phyloP scores from a whole-genome alignment of 2,113 vertebrate genomes.

The Lepus timidus region DNA sequence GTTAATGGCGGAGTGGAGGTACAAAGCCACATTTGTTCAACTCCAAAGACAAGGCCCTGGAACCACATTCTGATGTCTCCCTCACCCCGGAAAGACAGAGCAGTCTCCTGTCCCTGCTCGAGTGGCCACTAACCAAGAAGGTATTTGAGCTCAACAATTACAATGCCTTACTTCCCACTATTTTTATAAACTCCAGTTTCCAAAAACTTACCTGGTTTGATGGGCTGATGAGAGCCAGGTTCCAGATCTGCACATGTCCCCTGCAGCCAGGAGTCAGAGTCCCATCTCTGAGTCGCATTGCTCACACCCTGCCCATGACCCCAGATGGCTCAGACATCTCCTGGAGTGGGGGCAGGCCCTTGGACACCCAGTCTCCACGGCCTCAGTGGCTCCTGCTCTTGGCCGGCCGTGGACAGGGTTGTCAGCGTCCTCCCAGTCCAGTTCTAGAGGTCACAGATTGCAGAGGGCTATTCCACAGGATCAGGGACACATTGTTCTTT shows the following conservation, averaged over 20 bases:
- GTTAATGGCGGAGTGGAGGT: not conserved
- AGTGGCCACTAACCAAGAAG: not conserved
- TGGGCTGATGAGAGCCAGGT: not conserved
- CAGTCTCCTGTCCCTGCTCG: not conserved
- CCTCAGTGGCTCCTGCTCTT: not conserved
- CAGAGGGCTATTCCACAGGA: constrained; percentile 28
- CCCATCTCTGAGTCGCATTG: not conserved
- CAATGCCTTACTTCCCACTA: not conserved
- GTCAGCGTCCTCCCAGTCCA: constrained; percentile 18
- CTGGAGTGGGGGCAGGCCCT: not conserved
- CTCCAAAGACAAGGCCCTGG: not conserved
- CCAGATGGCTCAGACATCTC: not conserved
- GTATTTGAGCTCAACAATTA: not conserved
- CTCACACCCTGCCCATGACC: not conserved
- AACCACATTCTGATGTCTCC: not conserved
- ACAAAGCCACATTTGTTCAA: constrained; percentile 4
- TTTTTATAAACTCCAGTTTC: not conserved
- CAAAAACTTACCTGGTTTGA: constrained; percentile 61
- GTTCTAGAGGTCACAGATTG: constrained; percentile 66
- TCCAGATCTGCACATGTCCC: not conserved
- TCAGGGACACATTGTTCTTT: constrained; percentile 44
- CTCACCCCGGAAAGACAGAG: not conserved
- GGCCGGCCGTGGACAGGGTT: not conserved
- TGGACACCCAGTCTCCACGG: not conserved
- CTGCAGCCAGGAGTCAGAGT: not conserved